A percentile compares a stretch with the other conserved stretches of the same genome.
These are phyloP conservation scores for Limnephilus lunatus DNA, from an alignment of 2,888 invertebrate species.

Conservation along the genomic window DNA sequence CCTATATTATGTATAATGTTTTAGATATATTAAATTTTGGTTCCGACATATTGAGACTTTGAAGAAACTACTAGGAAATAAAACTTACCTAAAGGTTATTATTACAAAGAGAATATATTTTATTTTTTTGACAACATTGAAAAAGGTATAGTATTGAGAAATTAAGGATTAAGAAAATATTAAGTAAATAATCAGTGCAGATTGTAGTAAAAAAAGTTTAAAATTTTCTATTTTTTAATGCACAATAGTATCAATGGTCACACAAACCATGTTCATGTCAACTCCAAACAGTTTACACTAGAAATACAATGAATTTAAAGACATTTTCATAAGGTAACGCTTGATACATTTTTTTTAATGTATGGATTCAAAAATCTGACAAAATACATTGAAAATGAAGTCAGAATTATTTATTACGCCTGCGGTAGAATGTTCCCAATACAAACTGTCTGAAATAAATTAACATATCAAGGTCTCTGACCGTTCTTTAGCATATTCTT, in stretches of 20 bases:
- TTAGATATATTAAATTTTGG: background rate
- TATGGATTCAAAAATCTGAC: background rate
- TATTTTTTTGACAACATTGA: background rate
- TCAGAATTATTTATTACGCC: conserved; percentile 2
- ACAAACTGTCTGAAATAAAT: conserved; percentile 10
- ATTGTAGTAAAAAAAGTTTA: background rate
- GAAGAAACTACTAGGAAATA: background rate
- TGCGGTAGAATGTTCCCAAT: conserved; percentile 64
- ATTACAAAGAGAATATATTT: background rate
- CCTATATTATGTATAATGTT: background rate
- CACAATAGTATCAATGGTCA: background rate
- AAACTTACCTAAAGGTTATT: background rate
- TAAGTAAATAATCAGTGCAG: background rate
- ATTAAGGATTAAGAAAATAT: background rate
- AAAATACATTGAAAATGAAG: background rate
- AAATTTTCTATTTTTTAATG: background rate
- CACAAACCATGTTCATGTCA: background rate
- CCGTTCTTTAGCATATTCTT: background rate
- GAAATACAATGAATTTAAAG: conserved; percentile 29
- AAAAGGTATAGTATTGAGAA: background rate
- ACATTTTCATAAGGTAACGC: conserved; percentile 30
- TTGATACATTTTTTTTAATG: background rate
- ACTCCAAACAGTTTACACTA: background rate
- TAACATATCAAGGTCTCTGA: background rate
- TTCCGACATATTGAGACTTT: background rate